These are phyloP conservation scores for Oryzias curvinotus DNA, from an alignment of 2,113 vertebrate species.

Conservation along the genomic window DNA sequence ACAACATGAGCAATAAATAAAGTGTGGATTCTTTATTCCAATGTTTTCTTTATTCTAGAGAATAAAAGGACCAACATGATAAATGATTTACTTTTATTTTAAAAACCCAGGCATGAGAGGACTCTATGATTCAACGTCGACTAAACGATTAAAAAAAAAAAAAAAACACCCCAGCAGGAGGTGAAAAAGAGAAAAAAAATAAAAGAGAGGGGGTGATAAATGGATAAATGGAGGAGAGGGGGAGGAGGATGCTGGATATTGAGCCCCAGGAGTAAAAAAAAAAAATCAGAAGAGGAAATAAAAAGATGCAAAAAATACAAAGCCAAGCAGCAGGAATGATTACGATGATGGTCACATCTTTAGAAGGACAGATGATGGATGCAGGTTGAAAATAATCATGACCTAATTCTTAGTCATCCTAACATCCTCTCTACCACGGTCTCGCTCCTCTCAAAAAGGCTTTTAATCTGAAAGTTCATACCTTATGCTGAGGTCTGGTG, in stretches of 20 bases:
- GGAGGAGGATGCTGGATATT: background rate
- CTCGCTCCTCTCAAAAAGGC: too few relatives aligned
- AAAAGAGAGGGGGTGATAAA: background rate
- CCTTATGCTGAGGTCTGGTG: constrained; percentile 73
- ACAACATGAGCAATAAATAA: background rate
- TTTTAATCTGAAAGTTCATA: constrained; percentile 47
- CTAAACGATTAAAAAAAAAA: background rate
- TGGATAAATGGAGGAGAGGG: background rate
- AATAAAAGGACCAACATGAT: too few relatives aligned
- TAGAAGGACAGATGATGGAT: too few relatives aligned
- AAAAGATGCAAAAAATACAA: too few relatives aligned
- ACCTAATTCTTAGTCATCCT: background rate
- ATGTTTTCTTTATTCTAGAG: too few relatives aligned
- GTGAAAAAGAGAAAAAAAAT: background rate
- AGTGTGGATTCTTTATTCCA: too few relatives aligned
- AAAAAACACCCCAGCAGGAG: background rate
- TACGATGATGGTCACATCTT: too few relatives aligned
- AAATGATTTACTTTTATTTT: too few relatives aligned
- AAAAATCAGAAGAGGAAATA: too few relatives aligned
- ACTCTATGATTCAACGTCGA: background rate
- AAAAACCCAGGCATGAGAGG: background rate
- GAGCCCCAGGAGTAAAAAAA: too few relatives aligned
- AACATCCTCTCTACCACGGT: background rate
- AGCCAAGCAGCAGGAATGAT: too few relatives aligned
- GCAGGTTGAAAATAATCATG: too few relatives aligned